These are phyloP conservation scores for Typhlichthys eigenmanni DNA, from an alignment of 2,797 vertebrate genomes.

Conservation along the genomic window DNA sequence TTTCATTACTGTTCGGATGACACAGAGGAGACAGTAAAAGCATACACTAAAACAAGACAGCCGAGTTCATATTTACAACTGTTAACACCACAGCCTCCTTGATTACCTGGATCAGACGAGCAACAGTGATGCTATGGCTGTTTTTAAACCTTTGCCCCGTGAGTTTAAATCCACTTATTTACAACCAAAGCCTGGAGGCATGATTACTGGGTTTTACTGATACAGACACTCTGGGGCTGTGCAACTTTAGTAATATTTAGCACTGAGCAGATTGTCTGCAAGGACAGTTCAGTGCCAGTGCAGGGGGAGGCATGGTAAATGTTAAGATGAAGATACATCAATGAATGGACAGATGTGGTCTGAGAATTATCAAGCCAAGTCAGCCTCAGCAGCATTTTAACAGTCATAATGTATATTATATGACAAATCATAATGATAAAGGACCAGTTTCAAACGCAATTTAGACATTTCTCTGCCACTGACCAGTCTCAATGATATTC, in stretches of 20 bases:
- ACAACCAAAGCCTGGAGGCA: background rate
- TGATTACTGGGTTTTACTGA: background rate
- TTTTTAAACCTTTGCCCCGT: constrained; percentile 9
- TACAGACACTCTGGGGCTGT: background rate
- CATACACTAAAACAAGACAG: constrained; percentile 30
- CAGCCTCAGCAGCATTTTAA: no score
- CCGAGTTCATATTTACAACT: constrained; percentile 4
- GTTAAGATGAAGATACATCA: background rate
- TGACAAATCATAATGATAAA: no score
- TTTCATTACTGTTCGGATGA: constrained; percentile 28
- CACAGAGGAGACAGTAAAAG: constrained; percentile 3
- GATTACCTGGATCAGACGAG: no score
- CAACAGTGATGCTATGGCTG: no score
- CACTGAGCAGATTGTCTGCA: background rate
- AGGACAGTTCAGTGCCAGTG: background rate
- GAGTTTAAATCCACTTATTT: background rate
- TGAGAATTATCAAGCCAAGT: no score
- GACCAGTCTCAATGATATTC: no score
- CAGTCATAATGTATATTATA: no score
- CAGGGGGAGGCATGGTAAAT: background rate
- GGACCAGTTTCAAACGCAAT: no score
- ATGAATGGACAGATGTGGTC: no score
- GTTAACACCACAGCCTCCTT: no score
- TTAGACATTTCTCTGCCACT: no score
- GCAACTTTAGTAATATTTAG: background rate